phyloP scores from a whole-genome alignment of 2,797 vertebrate species.

The Staurois parvus region DNA sequence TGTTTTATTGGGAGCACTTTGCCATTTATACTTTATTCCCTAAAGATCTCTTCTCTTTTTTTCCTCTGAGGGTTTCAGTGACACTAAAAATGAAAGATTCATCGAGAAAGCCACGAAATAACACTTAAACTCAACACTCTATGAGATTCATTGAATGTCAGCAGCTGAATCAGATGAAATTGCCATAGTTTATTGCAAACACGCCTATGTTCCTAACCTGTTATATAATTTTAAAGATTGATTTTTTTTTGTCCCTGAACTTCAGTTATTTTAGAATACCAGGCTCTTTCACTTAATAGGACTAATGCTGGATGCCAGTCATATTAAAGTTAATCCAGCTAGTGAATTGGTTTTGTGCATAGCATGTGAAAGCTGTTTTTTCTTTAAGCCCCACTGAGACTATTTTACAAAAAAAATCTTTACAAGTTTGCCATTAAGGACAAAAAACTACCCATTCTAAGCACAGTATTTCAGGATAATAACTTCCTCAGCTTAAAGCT shows the following conservation, averaged over 20 bases:
- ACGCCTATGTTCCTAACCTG: constrained; percentile 71
- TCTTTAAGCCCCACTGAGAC: constrained; percentile 68
- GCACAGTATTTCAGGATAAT: constrained; percentile 69
- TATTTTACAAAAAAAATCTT: constrained; percentile 72
- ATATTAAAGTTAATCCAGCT: constrained; percentile 76
- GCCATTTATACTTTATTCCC: constrained; percentile 71
- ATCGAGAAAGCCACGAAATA: constrained; percentile 69
- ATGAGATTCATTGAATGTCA: constrained; percentile 69
- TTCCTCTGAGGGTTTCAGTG: constrained; percentile 73
- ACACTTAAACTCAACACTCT: constrained; percentile 69
- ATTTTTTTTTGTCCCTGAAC: constrained; percentile 66
- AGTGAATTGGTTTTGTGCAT: constrained; percentile 74
- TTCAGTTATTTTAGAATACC: constrained; percentile 68
- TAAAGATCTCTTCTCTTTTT: constrained; percentile 65
- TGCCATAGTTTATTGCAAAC: constrained; percentile 71
- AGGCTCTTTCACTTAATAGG: constrained; percentile 71
- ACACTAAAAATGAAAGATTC: constrained; percentile 72
- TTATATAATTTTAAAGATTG: constrained; percentile 72
- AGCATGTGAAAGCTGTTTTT: constrained; percentile 71
- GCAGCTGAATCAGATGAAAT: constrained; percentile 73
- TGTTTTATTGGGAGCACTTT: constrained; percentile 63
- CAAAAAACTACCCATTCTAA: constrained; percentile 65
- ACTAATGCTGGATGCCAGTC: constrained; percentile 69
- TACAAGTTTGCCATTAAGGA: constrained; percentile 70
- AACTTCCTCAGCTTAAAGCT: constrained; percentile 65